These are phyloP conservation scores for Plebejus melissa DNA, from an alignment of 2,888 invertebrate species.

Conservation along the genomic window DNA sequence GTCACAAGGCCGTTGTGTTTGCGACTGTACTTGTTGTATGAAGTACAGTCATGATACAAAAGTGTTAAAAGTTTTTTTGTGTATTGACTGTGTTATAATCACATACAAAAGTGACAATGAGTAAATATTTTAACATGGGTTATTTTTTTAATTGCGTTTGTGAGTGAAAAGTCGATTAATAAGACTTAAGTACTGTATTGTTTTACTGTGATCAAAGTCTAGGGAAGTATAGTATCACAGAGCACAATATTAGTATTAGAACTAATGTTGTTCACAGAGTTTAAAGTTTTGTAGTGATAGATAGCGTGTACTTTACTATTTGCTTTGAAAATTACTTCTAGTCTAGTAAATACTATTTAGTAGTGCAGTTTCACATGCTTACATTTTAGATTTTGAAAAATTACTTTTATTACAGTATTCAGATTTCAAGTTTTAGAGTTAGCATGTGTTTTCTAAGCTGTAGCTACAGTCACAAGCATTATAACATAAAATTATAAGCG, in stretches of 20 bases:
- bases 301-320: slow-evolving; percentile 12
- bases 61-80: background rate
- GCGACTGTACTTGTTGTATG: background rate
- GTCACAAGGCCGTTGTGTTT: background rate
- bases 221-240: slow-evolving; percentile 6
- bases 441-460: slow-evolving; percentile 3
- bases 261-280: slow-evolving; percentile 6
- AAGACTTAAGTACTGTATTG: background rate
- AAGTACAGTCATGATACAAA: background rate
- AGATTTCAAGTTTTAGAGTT: background rate
- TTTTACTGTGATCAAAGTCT: background rate
- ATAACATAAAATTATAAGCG: background rate
- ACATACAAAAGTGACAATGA: background rate
- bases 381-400: background rate
- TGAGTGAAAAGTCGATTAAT: background rate
- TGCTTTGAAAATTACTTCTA: slow-evolving; percentile 17
- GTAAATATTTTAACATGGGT: background rate
- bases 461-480: background rate
- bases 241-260: slow-evolving; percentile 8
- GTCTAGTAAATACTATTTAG: slow-evolving; percentile 17
- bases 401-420: slow-evolving; percentile 15
- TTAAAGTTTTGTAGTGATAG: slow-evolving; percentile 12
- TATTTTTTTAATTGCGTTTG: background rate
- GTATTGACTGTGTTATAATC: background rate
- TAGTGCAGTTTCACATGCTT: slow-evolving; percentile 22